Evolutionary conservation across 2,888 invertebrate genomes (phyloP), one percentile per base, ranked within the genome.

Genomic region (Papilio demoleus): DNA sequence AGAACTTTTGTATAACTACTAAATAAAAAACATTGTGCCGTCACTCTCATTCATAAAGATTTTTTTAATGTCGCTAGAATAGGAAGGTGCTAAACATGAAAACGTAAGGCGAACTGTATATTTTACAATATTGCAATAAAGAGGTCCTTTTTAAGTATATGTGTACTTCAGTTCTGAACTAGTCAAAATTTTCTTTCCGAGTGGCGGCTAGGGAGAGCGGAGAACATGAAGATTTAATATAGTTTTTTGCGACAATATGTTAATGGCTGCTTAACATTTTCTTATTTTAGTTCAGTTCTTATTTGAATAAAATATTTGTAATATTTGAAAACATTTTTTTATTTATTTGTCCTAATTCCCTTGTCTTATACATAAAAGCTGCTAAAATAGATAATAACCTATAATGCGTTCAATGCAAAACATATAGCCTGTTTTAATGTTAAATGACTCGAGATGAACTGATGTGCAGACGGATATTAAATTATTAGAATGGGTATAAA

Each of bases 251-350:
- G 67, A 73, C 72, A 72, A 60, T 76, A 82, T 83, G 78, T 83
- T 81, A 84, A 79, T 82, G 81, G 76, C 88, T 85, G 87, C 88
- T 86, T 89, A 87, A 85, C 84, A 84, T 85, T 85, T 79, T 86
- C 81, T 87, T 88, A 87, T 86, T 88, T 89, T 85, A 84, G 80
- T 85, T 87, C 81, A 82, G 84, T 88, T 90, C 86, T 88, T 87
- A 88, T 88, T 87, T 90, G 82, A 90, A 87, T 90, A 91, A 88
- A 79, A 79, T 90, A 92, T 92, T 92, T 92, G 91, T 92, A 92
- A 91, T 90, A 90, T 87, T 86, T 82, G 77, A 76, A 75, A 59
- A 70, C 76, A 72, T 77, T 83, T 67, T n/a, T n/a, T 85, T 75
- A 83, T 84, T 84, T 80, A 59, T 71, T 65, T 62, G 38, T 17